Conservation (phyloP, 2,113 vertebrate species). For the Euleptes europaea region DNA sequence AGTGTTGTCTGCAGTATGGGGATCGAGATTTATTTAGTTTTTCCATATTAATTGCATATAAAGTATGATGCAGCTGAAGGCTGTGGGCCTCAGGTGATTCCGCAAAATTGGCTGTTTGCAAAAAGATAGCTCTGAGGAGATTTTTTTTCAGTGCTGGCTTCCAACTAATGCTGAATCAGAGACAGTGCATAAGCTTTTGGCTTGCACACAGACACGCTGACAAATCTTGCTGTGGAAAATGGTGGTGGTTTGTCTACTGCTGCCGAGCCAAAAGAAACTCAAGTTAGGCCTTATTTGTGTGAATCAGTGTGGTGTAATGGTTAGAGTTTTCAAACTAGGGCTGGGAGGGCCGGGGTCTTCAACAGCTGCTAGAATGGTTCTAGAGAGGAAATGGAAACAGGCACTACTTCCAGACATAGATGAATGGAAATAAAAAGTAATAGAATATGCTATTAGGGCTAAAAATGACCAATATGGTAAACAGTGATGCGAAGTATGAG, state of each 20-base stretch:
- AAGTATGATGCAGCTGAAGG: not conserved
- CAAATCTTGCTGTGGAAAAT: not conserved
- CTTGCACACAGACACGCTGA: not conserved
- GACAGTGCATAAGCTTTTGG: not conserved
- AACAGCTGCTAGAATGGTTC: too few species aligned
- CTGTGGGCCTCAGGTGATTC: not conserved
- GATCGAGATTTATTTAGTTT: not conserved
- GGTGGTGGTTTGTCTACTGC: not conserved
- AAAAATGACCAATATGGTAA: too few species aligned
- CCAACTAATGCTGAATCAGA: not conserved
- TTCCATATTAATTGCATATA: not conserved
- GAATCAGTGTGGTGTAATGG: too few species aligned
- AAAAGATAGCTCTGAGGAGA: not conserved
- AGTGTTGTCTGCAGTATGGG: not conserved
- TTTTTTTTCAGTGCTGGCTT: not conserved
- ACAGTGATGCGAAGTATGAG: too few species aligned
- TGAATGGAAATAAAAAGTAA: too few species aligned
- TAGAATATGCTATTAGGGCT: too few species aligned
- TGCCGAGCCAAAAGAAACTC: not conserved
- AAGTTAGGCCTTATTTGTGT: not conserved
- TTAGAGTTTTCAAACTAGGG: too few species aligned
- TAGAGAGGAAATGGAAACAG: too few species aligned
- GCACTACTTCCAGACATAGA: too few species aligned
- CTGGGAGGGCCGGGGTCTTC: too few species aligned
- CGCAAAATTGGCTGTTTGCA: not conserved